Base-by-base conservation (phyloP, 2,797 vertebrate genomes). In the Semotilus atromaculatus region DNA sequence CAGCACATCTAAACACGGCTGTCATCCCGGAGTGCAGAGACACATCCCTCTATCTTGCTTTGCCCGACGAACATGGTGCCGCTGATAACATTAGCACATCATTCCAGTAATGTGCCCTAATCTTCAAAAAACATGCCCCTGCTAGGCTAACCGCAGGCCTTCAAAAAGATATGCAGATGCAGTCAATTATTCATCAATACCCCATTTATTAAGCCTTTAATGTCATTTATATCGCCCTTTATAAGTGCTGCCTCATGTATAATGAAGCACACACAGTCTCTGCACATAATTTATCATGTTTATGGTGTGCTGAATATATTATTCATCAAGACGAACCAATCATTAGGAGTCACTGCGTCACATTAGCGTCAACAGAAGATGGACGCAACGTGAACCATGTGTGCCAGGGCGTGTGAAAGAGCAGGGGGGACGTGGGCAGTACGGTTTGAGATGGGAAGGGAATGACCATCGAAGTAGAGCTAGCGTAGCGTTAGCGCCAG, bases 1-100 rank as follows among this genome's bases (percentile, higher is more conserved):
- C 95, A 92, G 93, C 90, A 95, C 92, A 94, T 90, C 93, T 95
- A 96, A 95, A 94, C 94, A 95, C 91, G 95, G 93, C 94, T 95
- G 95, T 96, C 96, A 97, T 93, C 90, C 82, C 85, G 83, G 88
- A 82, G 89, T 90, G 81, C 88, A 91, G 92, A 89, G 92, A 94
- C 92, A 94, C 91, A 78, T 91, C 92, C 93, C 91, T 93, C 93
- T 87, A 90, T 94, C 93, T 92, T 90, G 92, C 88, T 92, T 92
- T 83, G 68, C 75, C 75, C 29, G 71, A 31, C 62, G 43, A 81
- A 84, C 84, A 80, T 51, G 68, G 73, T 90, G 90, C 81, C 91
- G 90, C 92, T 92, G 93, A 92, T 89, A 91, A 93, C 92, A 94
- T 94, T 94, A 85, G 88, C 91, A 90, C 89, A 89, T 85, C 83